A percentile compares a stretch with the other conserved stretches of the same genome.
Conservation (phyloP, 1,140 invertebrate species). For the Temnothorax nylanderi region DNA sequence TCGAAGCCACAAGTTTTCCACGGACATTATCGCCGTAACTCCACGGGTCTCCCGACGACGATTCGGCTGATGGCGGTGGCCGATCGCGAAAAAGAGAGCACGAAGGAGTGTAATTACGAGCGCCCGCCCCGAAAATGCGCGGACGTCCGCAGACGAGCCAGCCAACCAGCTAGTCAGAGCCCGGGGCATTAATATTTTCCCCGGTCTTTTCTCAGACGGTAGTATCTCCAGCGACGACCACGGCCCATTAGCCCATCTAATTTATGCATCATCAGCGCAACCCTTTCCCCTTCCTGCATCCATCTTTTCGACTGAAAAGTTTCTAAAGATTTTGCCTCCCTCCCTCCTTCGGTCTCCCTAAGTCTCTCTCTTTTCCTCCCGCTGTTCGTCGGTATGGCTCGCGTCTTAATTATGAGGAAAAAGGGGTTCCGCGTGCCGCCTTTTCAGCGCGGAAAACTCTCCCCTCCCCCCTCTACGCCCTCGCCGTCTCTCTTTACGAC, state of each 20-base stretch:
- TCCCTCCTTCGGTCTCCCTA: neutral
- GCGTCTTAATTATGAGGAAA: conserved; percentile 80
- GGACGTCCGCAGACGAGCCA: conserved; percentile 51
- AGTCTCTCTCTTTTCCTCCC: conserved; percentile 6
- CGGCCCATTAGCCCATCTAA: conserved; percentile 81
- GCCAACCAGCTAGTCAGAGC: conserved; percentile 43
- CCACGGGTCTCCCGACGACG: conserved; percentile 23
- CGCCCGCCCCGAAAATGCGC: conserved; percentile 40
- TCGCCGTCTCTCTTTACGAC: conserved; percentile 54
- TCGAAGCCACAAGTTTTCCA: neutral
- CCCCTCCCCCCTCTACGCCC: neutral
- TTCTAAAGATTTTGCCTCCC: conserved; percentile 77
- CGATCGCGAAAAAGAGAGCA: conserved; percentile 48
- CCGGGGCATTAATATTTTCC: conserved; percentile 78
- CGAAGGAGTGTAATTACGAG: conserved; percentile 63
- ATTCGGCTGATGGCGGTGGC: conserved; percentile 8
- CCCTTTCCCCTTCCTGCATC: conserved; percentile 82
- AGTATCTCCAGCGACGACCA: conserved; percentile 68
- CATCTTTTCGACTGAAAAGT: conserved; percentile 82
- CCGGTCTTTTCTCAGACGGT: conserved; percentile 75
- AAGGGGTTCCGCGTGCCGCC: conserved; percentile 73
- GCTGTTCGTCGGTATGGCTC: conserved; percentile 19
- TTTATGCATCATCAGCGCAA: conserved; percentile 82
- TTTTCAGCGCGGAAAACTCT: conserved; percentile 64
- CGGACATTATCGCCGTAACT: conserved; percentile 14